Conservation (phyloP, 2,797 vertebrate species). For the Enteromius paludinosus region DNA sequence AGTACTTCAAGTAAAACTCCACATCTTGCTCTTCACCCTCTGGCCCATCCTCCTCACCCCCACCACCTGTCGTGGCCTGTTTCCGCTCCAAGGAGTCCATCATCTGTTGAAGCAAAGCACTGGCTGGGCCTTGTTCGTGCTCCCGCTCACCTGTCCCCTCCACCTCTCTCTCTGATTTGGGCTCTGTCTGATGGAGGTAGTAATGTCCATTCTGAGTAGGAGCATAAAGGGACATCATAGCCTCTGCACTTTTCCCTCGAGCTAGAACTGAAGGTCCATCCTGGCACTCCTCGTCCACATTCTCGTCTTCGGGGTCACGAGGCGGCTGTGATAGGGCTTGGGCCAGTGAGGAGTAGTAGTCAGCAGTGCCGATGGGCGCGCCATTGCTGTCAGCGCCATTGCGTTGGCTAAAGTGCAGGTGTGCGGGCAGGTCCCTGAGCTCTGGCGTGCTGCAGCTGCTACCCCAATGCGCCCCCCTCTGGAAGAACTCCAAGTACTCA, state of each 20-base stretch:
- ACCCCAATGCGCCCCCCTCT: conserved; percentile 87
- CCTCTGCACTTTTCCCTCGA: conserved; percentile 75
- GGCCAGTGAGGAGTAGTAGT: conserved; percentile 79
- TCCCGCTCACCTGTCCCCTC: conserved; percentile 75
- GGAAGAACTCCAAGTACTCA: conserved; percentile 98
- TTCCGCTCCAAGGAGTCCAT: conserved; percentile 92
- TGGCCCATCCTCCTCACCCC: conserved; percentile 82
- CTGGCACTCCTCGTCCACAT: conserved; percentile 84
- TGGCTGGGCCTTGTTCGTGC: conserved; percentile 86
- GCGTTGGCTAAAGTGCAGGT: conserved; percentile 84
- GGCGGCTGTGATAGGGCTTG: conserved; percentile 81
- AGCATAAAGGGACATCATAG: conserved; percentile 78
- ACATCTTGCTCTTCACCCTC: conserved; percentile 89
- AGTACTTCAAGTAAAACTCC: conserved; percentile 99
- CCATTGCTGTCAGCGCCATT: conserved; percentile 86
- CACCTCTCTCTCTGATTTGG: conserved; percentile 64
- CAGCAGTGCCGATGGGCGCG: conserved; percentile 73
- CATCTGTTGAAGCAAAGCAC: conserved; percentile 93
- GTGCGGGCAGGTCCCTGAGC: conserved; percentile 84
- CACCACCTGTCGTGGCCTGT: conserved; percentile 66
- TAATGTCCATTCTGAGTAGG: conserved; percentile 91
- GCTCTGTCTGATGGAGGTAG: conserved; percentile 78
- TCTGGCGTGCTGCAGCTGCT: conserved; percentile 86
- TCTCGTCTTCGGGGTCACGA: conserved; percentile 78
- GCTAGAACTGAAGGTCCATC: conserved; percentile 75